A percentile compares a stretch with the other conserved stretches of the same genome.
Evolutionary conservation across 2,888 invertebrate genomes (phyloP).

Genomic region (Bhutanitis thaidina): DNA sequence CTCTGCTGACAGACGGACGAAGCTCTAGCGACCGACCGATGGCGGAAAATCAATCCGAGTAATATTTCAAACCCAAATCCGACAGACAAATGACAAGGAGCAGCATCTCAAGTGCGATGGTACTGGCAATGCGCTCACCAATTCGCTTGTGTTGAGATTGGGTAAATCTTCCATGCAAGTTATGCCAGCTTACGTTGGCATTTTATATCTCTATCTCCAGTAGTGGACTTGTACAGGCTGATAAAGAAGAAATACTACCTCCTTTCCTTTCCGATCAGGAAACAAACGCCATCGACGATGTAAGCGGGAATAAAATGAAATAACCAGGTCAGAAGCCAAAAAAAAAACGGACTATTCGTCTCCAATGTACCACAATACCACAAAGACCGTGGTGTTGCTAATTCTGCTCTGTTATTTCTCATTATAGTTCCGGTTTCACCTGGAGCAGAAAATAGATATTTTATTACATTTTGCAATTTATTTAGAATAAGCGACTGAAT

Average conservation of each 20-base stretch:
- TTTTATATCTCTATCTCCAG: neutral
- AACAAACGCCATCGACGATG: constrained; percentile 6
- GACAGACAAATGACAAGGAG: no score
- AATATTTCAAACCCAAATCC: no score
- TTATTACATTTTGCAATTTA: no score
- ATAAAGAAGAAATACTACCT: neutral
- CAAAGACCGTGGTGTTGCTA: neutral
- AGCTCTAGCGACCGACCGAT: no score
- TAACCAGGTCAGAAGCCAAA: constrained; percentile 4
- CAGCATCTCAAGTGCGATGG: no score
- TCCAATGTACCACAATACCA: constrained; percentile 9
- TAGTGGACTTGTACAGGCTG: neutral
- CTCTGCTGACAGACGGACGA: no score
- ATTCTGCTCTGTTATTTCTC: neutral
- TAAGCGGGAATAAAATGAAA: constrained; percentile 18
- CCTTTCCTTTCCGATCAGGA: constrained; percentile 3
- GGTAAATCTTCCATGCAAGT: no score
- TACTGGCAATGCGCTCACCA: no score
- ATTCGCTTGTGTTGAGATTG: no score
- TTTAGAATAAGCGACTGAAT: no score
- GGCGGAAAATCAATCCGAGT: no score
- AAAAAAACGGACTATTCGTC: neutral
- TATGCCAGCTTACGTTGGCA: no score
- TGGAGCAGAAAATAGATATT: neutral
- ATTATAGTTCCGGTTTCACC: neutral